Base-by-base conservation (phyloP, 2,797 vertebrate species). In the Pantherophis vulpinus region DNA sequence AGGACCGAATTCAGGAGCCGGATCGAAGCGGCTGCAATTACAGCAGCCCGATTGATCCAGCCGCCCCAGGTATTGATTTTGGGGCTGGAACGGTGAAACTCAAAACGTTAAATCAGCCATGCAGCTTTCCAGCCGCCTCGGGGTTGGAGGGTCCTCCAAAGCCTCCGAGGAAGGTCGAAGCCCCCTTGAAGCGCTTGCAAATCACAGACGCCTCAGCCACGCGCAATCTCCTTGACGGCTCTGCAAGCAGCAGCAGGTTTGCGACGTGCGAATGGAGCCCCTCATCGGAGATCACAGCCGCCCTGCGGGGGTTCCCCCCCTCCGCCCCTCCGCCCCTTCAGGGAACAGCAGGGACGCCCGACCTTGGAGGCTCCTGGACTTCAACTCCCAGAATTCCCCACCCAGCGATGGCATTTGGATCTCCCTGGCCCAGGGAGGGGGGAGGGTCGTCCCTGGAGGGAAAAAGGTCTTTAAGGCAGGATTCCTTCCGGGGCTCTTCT, bases 71-170 rank as follows among this genome's bases (percentile, higher is more conserved):
- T 47, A 83, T 47, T 0, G 74, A 83, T 83, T 47, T 25, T 23
- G 4, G 9, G 8, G 74, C 37, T 11, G 74, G 74, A 2, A 83
- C 1, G 10, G 74, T 23, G 74, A 37, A 25, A 23, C 37, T 47
- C 9, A 5, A 83, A 83, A 47, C 0, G 37, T 47, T 23, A 83
- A 83, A 47, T 47, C 47, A 47, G 25, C 20, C 20, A 2, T 5
- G 20, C 37, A 74, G n/a, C 20, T 83, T 25, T 25, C 37, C 37
- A 11, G 9, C 18, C 20, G 0, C 1, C 1, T 0, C 3, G 61
- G 11, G 3, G 14, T 1, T 7, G n/a, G 13, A 18, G n/a, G 8
- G n/a, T 37, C 7, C 32, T 4, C 1, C 20, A 10, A 20, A 10
- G 32, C 32, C 70, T 23, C n/a, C 7, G 6, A 20, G 70, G 37